Evolutionary conservation across 1,140 invertebrate species (phyloP).

Genomic region (Megathymus violae): DNA sequence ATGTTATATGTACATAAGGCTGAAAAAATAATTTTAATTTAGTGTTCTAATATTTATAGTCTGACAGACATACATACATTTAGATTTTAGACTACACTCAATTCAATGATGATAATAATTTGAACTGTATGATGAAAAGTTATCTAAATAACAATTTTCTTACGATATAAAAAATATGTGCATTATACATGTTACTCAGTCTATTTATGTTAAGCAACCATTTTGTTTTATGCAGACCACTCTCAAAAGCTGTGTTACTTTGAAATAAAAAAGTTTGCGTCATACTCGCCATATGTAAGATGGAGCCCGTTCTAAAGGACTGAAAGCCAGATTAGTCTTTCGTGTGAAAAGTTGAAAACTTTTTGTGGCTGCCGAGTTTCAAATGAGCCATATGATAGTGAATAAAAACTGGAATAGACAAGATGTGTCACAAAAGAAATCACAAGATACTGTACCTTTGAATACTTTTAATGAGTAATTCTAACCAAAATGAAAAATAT

Average conservation of each 20-base stretch:
- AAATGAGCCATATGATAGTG: conserved; percentile 16
- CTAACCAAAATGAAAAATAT: too few species aligned
- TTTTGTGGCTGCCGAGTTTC: conserved; percentile 32
- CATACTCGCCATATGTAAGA: conserved; percentile 21
- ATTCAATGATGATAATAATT: too few species aligned
- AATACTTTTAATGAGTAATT: too few species aligned
- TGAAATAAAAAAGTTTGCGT: conserved; percentile 21
- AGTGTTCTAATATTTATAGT: conserved; percentile 38
- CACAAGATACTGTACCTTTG: conserved; percentile 20
- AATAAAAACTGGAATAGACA: conserved; percentile 26
- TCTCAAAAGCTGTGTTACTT: conserved; percentile 25
- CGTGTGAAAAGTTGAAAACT: conserved; percentile 34
- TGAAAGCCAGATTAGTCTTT: conserved; percentile 32
- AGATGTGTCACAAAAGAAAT: conserved; percentile 24
- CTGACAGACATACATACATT: conserved; percentile 1
- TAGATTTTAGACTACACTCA: conserved; percentile 13
- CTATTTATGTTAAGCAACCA: background rate
- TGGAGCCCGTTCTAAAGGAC: conserved; percentile 23
- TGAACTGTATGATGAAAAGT: too few species aligned
- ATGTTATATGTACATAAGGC: conserved; percentile 65
- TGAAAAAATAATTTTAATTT: conserved; percentile 57
- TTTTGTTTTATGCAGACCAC: conserved; percentile 20
- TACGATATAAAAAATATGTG: background rate
- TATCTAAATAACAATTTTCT: too few species aligned
- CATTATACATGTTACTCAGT: background rate